Evolutionary conservation across 2,113 vertebrate species (phyloP), one percentile per base, ranked within the genome.

Genomic region (Macrotis lagotis): DNA sequence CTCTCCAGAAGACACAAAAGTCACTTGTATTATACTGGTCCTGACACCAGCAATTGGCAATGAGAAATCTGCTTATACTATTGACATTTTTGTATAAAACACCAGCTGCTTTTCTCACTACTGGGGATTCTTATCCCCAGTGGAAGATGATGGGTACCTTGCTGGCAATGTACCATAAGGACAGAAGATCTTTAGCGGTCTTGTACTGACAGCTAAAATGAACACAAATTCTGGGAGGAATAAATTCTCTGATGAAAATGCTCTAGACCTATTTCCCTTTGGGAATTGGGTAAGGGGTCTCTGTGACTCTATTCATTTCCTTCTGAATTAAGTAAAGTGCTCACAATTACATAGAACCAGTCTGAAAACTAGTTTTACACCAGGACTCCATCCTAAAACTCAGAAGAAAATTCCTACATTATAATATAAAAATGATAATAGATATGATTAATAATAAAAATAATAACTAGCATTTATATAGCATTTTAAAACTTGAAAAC

Each of bases 91-190:
- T 97, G 51, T 97, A 91, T 96, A 95, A 94, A 96, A 96, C 92
- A 96, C 96, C 97, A 98, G 97, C 97, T 97, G 97, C 97, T 96
- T 96, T 97, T 90, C 93, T 97, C 95, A 97, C 91, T 90, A 91
- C 0, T 83, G 96, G 97, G 97, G 93, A 97, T 97, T 96, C 51
- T 91, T 51, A 97, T 97, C 93, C 97, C 97, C 97, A 92, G 89
- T 89, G 97, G 97, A 98, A 92, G 97, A 94, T 95, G 97, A 96
- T 97, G 97, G 95, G 95, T 88, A 90, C 95, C 94, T 94, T 92
- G 91, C 95, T 94, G 93, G 96, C 97, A 95, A 95, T 93, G 96
- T 91, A 90, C 95, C 91, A 51, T 92, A 94, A 95, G 88, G 90
- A 91, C 94, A 89, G 94, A 91, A 92, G 92, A 93, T 95, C 95